A percentile compares a stretch with the other conserved stretches of the same genome.
Conservation (phyloP, 2,797 vertebrate genomes). For the Onychomys torridus region DNA sequence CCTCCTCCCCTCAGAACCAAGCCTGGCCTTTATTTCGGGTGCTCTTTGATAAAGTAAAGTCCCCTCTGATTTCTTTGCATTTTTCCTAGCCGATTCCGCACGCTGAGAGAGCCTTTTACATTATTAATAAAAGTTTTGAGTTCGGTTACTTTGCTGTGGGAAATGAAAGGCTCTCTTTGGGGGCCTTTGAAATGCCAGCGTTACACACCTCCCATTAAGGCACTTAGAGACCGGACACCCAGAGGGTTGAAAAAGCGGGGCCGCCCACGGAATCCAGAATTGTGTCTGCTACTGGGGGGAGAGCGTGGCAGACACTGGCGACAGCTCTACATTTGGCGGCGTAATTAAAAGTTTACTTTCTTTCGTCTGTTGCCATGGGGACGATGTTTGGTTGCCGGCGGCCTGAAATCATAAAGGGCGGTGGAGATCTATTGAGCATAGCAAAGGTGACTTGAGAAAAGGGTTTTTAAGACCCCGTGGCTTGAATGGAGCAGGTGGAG, state of each 20-base stretch:
- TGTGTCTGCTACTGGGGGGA: slow-evolving; percentile 68
- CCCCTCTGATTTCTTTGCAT: slow-evolving; percentile 78
- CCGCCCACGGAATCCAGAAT: slow-evolving; percentile 72
- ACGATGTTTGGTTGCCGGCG: background rate
- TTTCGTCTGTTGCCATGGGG: slow-evolving; percentile 4
- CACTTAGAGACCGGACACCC: slow-evolving; percentile 64
- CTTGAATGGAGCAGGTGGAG: background rate
- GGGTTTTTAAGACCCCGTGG: background rate
- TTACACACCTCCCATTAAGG: slow-evolving; percentile 67
- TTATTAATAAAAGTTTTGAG: slow-evolving; percentile 86
- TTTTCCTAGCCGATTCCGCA: slow-evolving; percentile 74
- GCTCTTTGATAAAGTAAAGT: slow-evolving; percentile 77
- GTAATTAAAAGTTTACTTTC: slow-evolving; percentile 65
- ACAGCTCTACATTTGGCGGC: background rate
- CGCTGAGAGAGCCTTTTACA: slow-evolving; percentile 77
- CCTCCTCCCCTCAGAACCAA: background rate
- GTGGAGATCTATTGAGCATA: background rate
- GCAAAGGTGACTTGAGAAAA: background rate
- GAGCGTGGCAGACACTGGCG: slow-evolving; percentile 10
- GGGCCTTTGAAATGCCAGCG: slow-evolving; percentile 75
- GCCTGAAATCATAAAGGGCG: background rate
- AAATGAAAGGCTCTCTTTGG: slow-evolving; percentile 77
- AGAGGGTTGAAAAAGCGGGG: slow-evolving; percentile 64
- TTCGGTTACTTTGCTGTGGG: slow-evolving; percentile 81
- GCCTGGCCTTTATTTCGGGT: background rate